phyloP scores from a whole-genome alignment of 2,797 vertebrate genomes.

The Calcarius lapponicus region DNA sequence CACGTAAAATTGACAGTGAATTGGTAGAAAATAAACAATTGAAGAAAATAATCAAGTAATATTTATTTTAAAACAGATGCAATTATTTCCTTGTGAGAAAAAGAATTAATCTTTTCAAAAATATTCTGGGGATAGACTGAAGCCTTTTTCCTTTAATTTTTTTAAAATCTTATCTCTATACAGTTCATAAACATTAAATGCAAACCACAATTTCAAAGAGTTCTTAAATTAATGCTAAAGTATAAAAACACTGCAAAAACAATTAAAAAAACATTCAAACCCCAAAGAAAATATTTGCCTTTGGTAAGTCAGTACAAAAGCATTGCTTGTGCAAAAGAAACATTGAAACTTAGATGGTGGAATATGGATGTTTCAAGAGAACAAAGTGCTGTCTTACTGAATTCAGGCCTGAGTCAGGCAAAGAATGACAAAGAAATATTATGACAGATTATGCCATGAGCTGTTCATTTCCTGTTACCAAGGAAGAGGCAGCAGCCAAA shows the following conservation, averaged over 20 bases:
- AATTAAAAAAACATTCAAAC: neutral
- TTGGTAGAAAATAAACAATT: neutral
- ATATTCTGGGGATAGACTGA: neutral
- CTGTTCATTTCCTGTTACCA: slow-evolving; percentile 74
- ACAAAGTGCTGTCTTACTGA: slow-evolving; percentile 29
- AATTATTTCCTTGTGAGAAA: neutral
- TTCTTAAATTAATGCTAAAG: neutral
- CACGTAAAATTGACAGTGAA: neutral
- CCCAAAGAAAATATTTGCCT: slow-evolving; percentile 15
- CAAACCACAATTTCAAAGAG: neutral
- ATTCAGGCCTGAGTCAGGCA: slow-evolving; percentile 31
- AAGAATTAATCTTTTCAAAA: neutral
- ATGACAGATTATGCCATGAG: slow-evolving; percentile 56
- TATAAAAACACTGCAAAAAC: neutral
- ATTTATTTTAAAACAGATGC: neutral
- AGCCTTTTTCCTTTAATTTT: neutral
- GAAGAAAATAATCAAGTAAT: neutral
- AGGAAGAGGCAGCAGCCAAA: slow-evolving; percentile 64
- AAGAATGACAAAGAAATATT: slow-evolving; percentile 67
- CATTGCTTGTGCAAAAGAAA: neutral
- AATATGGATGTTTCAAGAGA: slow-evolving; percentile 28
- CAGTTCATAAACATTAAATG: neutral
- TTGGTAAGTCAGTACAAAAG: slow-evolving; percentile 12
- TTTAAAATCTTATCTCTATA: neutral
- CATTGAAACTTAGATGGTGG: neutral